Evolutionary conservation across 1,140 invertebrate species (phyloP).

Genomic region (Matsumurasca onukii): DNA sequence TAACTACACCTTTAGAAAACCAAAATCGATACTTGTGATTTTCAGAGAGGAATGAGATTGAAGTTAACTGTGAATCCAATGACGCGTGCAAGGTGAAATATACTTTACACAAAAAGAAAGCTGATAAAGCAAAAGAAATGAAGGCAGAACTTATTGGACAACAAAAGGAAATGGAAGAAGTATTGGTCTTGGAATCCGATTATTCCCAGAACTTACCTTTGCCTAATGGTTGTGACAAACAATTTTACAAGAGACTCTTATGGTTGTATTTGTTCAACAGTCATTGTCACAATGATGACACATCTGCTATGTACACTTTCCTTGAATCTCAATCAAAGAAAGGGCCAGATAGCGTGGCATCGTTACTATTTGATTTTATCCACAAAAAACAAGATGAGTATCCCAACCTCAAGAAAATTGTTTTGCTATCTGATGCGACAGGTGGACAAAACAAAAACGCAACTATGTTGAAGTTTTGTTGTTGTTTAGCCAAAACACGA

Average conservation of each 20-base stretch:
- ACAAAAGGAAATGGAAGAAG: slow-evolving; percentile 5
- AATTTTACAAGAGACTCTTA: slow-evolving; percentile 35
- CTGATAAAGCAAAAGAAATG: slow-evolving; percentile 8
- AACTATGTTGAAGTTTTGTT: slow-evolving; percentile 27
- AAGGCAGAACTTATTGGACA: slow-evolving; percentile 15
- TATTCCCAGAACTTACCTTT: slow-evolving; percentile 35
- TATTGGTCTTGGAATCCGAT: slow-evolving; percentile 35
- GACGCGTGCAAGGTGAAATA: slow-evolving; percentile 22
- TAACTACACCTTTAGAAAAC: slow-evolving; percentile 29
- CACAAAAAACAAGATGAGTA: neutral
- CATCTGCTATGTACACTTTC: slow-evolving; percentile 25
- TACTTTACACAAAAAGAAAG: slow-evolving; percentile 23
- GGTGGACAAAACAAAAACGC: slow-evolving; percentile 34
- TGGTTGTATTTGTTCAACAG: slow-evolving; percentile 35
- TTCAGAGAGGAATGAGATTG: slow-evolving; percentile 12
- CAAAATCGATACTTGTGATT: slow-evolving; percentile 32
- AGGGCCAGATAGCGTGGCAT: slow-evolving; percentile 12
- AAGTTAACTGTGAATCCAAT: slow-evolving; percentile 22
- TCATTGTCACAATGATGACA: slow-evolving; percentile 31
- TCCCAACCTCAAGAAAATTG: slow-evolving; percentile 3
- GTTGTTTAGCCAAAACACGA: slow-evolving; percentile 23
- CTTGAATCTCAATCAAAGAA: slow-evolving; percentile 26
- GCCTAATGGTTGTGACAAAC: slow-evolving; percentile 30
- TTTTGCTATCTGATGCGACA: slow-evolving; percentile 26
- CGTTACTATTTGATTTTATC: slow-evolving; percentile 23